Evolutionary conservation across 2,797 vertebrate genomes (phyloP).

Genomic region (Iguana delicatissima): DNA sequence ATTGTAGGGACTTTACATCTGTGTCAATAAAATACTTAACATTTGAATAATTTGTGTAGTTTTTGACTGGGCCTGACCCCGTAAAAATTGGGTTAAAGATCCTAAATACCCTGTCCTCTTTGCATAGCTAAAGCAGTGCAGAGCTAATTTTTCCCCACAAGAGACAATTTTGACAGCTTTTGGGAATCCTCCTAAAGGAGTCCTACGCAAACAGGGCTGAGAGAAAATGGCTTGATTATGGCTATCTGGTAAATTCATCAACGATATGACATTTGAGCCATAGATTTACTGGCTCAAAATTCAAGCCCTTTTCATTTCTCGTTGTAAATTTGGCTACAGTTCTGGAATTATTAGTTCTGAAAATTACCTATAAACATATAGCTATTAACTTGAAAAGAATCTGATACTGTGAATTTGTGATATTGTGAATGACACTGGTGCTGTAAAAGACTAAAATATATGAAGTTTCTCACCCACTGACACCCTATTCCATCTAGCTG

Average conservation of each 20-base stretch:
- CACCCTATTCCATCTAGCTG: not conserved
- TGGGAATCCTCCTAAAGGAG: no score
- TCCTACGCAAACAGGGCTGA: no score
- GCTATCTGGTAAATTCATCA: no score
- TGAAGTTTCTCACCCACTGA: not conserved
- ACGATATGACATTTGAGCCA: not conserved
- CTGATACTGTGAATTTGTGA: not conserved
- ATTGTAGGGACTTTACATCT: no score
- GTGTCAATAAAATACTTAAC: no score
- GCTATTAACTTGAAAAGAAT: not conserved
- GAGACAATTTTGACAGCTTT: no score
- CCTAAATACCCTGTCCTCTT: no score
- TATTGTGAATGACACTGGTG: not conserved
- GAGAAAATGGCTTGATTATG: not conserved
- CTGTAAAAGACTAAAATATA: not conserved
- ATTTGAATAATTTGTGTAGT: no score
- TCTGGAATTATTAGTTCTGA: not conserved
- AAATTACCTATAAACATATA: not conserved
- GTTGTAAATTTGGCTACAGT: not conserved
- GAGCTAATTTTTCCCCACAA: no score
- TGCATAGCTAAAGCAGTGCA: no score
- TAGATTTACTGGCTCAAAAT: not conserved
- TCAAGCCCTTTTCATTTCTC: not conserved
- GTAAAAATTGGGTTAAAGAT: no score
- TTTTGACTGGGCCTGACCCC: no score